phyloP scores from a whole-genome alignment of 2,888 invertebrate species.

The Rotaria sp. region DNA sequence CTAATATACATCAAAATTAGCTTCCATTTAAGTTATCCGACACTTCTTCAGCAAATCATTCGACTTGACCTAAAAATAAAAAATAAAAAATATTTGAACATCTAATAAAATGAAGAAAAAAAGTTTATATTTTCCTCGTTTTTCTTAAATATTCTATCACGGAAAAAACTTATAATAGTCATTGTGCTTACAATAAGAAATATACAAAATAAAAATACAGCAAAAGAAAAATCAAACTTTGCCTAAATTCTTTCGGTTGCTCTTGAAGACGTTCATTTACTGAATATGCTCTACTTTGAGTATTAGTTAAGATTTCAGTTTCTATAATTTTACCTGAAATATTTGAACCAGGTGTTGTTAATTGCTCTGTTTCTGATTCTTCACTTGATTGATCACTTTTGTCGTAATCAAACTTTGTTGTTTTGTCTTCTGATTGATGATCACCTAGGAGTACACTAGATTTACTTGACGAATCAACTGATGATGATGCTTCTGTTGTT shows the following conservation, averaged over 20 bases:
- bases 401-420: no score
- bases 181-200: background rate
- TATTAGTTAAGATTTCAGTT: no score
- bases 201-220: background rate
- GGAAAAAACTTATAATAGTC: background rate
- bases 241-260: background rate
- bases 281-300: no score
- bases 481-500: background rate
- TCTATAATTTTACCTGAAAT: no score
- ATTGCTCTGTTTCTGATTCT: no score
- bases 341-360: no score
- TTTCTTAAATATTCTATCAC: background rate
- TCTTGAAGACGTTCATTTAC: no score
- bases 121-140: no score
- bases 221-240: background rate
- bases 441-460: background rate
- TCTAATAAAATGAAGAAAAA: no score
- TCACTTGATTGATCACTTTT: no score
- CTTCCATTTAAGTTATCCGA: background rate
- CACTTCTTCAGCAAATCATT: background rate
- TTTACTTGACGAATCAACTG: background rate
- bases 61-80: background rate
- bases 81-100: background rate
- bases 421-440: no score
- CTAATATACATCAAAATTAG: background rate